Conservation (phyloP, 2,888 invertebrate species). For the Uloborus plumipes region DNA sequence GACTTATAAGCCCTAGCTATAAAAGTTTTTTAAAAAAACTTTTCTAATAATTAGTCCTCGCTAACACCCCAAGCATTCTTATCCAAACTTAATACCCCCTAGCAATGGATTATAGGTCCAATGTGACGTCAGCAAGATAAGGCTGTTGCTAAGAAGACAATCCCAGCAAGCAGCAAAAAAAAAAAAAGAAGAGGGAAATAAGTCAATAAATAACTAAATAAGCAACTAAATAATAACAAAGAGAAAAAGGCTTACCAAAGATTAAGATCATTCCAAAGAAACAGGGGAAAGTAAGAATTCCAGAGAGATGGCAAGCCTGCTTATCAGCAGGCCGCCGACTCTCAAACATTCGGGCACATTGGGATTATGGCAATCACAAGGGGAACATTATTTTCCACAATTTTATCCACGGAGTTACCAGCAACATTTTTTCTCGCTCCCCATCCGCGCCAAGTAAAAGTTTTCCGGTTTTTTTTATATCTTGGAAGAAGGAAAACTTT, state of each 20-base stretch:
- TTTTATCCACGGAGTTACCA: slow-evolving; percentile 46
- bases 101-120: slow-evolving; percentile 60
- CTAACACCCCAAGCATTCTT: slow-evolving; percentile 38
- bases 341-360: slow-evolving; percentile 59
- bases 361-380: slow-evolving; percentile 63
- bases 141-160: slow-evolving; percentile 38
- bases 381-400: slow-evolving; percentile 64
- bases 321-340: slow-evolving; percentile 58
- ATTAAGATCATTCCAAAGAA: slow-evolving; percentile 59
- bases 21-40: slow-evolving; percentile 3
- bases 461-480: slow-evolving; percentile 30
- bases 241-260: slow-evolving; percentile 64
- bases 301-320: slow-evolving; percentile 55
- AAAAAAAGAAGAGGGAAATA: slow-evolving; percentile 24
- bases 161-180: not conserved
- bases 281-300: slow-evolving; percentile 48
- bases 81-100: slow-evolving; percentile 61
- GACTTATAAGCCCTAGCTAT: no score
- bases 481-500: slow-evolving; percentile 19
- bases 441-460: slow-evolving; percentile 34
- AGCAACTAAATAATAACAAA: slow-evolving; percentile 64
- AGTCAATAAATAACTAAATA: slow-evolving; percentile 64
- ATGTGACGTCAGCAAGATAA: slow-evolving; percentile 63
- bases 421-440: slow-evolving; percentile 8
- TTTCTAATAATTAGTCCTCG: slow-evolving; percentile 52